phyloP scores from a whole-genome alignment of 2,113 vertebrate species.

The Sapayoa aenigma region DNA sequence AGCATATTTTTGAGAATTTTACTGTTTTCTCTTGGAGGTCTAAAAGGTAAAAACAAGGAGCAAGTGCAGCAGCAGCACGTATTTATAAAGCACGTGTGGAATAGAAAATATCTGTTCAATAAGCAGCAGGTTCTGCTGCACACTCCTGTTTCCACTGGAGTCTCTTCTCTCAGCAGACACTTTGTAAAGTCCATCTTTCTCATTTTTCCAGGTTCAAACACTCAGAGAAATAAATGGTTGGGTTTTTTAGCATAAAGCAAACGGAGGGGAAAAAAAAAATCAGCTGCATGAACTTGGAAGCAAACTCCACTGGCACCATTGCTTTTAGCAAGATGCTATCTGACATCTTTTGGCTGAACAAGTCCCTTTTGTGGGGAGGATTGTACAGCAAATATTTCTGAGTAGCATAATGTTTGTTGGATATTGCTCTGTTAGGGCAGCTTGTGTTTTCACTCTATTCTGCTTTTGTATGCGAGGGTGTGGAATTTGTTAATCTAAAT shows the following conservation, averaged over 20 bases:
- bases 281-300: conserved; percentile 71
- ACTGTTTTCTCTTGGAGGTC: not conserved
- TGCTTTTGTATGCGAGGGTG: conserved; percentile 78
- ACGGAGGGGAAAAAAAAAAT: conserved; percentile 6
- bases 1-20: not conserved
- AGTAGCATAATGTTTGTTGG: conserved; percentile 85
- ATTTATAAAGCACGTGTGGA: not conserved
- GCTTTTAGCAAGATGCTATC: conserved; percentile 81
- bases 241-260: conserved; percentile 23
- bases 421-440: conserved; percentile 77
- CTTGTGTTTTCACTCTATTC: conserved; percentile 81
- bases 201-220: not conserved
- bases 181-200: not conserved
- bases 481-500: conserved; percentile 85
- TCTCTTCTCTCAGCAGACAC: not conserved
- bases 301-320: conserved; percentile 69
- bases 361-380: conserved; percentile 76
- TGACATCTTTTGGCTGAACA: conserved; percentile 81
- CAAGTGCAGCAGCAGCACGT: not conserved
- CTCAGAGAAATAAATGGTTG: conserved; percentile 7
- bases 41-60: not conserved
- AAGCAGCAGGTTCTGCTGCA: not conserved
- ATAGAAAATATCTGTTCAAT: accelerated
- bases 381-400: conserved; percentile 78
- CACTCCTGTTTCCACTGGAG: not conserved